A percentile compares a stretch with the other conserved stretches of the same genome.
phyloP scores from a whole-genome alignment of 2,797 vertebrate species.

The Rhabdophis nuchalis region DNA sequence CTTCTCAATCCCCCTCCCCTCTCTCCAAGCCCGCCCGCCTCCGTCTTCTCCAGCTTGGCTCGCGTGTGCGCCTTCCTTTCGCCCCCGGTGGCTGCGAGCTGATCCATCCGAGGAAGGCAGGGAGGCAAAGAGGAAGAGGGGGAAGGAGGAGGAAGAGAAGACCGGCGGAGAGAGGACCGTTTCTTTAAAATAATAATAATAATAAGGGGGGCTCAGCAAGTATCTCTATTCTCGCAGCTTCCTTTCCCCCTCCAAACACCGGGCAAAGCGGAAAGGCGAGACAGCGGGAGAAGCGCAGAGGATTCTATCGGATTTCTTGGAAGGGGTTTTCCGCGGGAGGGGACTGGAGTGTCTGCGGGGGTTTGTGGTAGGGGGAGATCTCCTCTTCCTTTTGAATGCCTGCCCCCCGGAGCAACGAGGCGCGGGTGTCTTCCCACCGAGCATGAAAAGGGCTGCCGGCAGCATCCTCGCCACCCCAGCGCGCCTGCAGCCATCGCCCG shows the following conservation, averaged over 20 bases:
- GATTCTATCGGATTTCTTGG: background rate
- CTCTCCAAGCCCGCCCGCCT: slow-evolving; percentile 57
- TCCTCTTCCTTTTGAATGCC: background rate
- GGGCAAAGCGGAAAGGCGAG: background rate
- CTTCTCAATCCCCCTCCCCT: slow-evolving; percentile 57
- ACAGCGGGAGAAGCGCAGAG: background rate
- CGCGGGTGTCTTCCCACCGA: background rate
- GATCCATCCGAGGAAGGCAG: slow-evolving; percentile 50
- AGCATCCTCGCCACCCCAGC: background rate
- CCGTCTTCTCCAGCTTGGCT: slow-evolving; percentile 25
- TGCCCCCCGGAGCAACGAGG: background rate
- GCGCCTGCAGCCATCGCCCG: background rate
- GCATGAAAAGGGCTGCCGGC: background rate
- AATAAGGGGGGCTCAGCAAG: background rate
- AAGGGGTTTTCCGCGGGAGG: background rate
- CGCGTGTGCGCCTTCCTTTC: background rate
- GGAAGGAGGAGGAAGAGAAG: background rate
- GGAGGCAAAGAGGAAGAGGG: background rate
- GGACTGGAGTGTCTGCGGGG: background rate
- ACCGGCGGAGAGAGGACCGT: background rate
- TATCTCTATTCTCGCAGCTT: background rate
- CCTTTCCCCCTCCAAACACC: background rate
- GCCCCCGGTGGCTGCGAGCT: slow-evolving; percentile 67
- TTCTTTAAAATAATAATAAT: background rate
- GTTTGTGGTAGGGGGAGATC: background rate